Evolutionary conservation across 1,140 invertebrate species (phyloP), one percentile per base, ranked within the genome.

Genomic region (Laodelphax striatellus): DNA sequence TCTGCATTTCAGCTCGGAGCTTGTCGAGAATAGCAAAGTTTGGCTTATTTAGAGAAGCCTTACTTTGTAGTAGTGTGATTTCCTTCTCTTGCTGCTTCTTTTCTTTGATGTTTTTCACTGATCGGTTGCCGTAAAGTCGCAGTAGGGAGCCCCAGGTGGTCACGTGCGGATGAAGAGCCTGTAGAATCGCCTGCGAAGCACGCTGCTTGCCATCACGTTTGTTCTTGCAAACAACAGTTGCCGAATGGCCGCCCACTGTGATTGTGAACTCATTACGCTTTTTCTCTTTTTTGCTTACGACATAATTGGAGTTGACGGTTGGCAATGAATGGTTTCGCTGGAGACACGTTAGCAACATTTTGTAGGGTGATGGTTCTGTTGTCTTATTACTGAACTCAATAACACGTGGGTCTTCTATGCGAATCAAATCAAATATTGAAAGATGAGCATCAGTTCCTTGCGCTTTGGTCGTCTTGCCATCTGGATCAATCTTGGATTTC

Each of bases 201-300:
- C 90, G 77, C 71, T 98, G 95, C 73, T 98, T 98, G n/a, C 94
- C 95, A 68, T 95, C 94, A 67, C 92, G 84, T 75, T 98, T 98
- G 75, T 97, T 98, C 69, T 93, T 91, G 72, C 94, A 97, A 9
- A 84, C 71, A 67, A 92, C 89, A n/a, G 84, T 85, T 5, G 88
- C 89, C 14, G 82, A 86, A 69, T 97, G 92, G 70, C 94, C 92
- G 14, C 93, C 94, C 52, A 97, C 93, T 11, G 83, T 86, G 90
- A 98, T 95, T 43, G 86, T 90, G 69, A 94, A 94, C 77, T 96
- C 90, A 73, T 96, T 96, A 63, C 88, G 87, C 71, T 97, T 91
- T 71, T 94, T 88, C 67, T 93, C 92, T 17, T 93, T 75, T 8
- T 91, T 87, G 67, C 92, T 92, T 56, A 93, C 87, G 68, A 90